Evolutionary conservation across 1,140 invertebrate species (phyloP).

Genomic region (Babylonia areolata): DNA sequence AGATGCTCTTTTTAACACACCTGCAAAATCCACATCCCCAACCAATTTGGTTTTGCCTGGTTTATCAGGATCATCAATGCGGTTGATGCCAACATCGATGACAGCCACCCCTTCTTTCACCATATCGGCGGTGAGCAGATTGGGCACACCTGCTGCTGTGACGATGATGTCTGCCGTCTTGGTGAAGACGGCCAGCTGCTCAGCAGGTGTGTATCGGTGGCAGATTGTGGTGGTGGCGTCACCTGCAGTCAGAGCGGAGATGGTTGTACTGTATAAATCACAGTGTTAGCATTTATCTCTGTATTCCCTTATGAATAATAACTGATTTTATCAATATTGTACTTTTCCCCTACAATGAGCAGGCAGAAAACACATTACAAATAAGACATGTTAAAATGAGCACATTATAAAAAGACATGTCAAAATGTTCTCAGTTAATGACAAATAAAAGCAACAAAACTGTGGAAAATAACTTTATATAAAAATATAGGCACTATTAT

Average conservation of each 20-base stretch:
- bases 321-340: too few species aligned
- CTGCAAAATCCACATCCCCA: slow-evolving; percentile 91
- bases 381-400: too few species aligned
- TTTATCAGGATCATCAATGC: slow-evolving; percentile 79
- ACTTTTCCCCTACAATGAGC: too few species aligned
- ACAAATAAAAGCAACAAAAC: too few species aligned
- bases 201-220: slow-evolving; percentile 88
- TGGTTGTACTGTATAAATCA: too few species aligned
- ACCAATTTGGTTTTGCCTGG: slow-evolving; percentile 85
- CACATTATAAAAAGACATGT: too few species aligned
- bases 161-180: slow-evolving; percentile 89
- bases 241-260: slow-evolving; percentile 66
- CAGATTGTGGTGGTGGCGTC: slow-evolving; percentile 91
- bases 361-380: too few species aligned
- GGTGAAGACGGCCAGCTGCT: slow-evolving; percentile 83
- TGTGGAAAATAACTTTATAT: too few species aligned
- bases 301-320: too few species aligned
- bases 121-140: slow-evolving; percentile 89
- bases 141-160: slow-evolving; percentile 86
- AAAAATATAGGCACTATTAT: too few species aligned
- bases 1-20: slow-evolving; percentile 48
- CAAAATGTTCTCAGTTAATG: too few species aligned
- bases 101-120: slow-evolving; percentile 91
- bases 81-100: slow-evolving; percentile 91
- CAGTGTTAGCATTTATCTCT: too few species aligned